These are phyloP conservation scores for Callinectes sapidus DNA, from an alignment of 2,888 invertebrate genomes.

Conservation along the genomic window DNA sequence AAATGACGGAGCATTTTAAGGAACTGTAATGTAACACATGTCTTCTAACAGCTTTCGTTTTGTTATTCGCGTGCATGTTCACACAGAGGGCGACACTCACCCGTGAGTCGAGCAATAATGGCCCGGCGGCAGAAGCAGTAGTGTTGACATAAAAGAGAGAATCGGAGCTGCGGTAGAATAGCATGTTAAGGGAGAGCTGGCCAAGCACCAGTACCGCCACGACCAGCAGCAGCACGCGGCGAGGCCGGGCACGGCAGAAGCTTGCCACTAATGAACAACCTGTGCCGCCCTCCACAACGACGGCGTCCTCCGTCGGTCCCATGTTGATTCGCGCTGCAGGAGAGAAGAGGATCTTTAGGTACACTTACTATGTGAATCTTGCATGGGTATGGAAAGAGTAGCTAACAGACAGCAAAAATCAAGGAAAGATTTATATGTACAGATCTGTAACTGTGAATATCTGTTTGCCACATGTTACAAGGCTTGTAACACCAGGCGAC, in stretches of 20 bases:
- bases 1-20: too few species aligned
- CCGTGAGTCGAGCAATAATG: conserved; percentile 38
- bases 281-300: background rate
- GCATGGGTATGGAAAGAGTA: background rate
- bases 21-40: too few species aligned
- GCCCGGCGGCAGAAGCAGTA: conserved; percentile 41
- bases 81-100: conserved; percentile 38
- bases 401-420: background rate
- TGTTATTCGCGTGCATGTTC: too few species aligned
- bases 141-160: conserved; percentile 61
- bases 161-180: conserved; percentile 61
- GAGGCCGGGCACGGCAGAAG: conserved; percentile 47
- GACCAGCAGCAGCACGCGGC: conserved; percentile 57
- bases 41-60: too few species aligned
- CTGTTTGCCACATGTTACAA: too few species aligned
- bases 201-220: conserved; percentile 56
- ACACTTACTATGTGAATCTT: too few species aligned
- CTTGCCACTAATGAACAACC: background rate
- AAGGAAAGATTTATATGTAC: too few species aligned
- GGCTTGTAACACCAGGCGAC: too few species aligned
- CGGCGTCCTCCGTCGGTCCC: background rate
- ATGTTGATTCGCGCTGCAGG: background rate
- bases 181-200: conserved; percentile 61
- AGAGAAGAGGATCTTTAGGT: background rate
- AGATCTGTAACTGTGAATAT: too few species aligned